phyloP scores from a whole-genome alignment of 2,797 vertebrate genomes.

The Pseudopleuronectes americanus region DNA sequence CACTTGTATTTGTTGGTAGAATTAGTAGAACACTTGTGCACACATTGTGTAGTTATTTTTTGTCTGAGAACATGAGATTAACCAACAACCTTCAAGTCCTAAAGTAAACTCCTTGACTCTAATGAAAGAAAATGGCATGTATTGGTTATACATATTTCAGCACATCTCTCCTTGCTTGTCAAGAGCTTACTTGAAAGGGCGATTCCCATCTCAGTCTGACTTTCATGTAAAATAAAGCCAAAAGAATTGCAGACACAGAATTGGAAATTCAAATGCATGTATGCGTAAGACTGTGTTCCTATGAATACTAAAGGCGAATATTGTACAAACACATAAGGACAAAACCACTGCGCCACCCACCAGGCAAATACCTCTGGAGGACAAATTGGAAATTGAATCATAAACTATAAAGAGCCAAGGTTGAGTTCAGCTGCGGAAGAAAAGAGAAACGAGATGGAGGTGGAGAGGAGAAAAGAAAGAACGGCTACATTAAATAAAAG shows the following conservation, averaged over 20 bases:
- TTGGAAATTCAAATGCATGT: conserved; percentile 65
- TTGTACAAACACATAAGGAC: conserved; percentile 75
- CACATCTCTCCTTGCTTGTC: conserved; percentile 25
- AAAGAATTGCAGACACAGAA: conserved; percentile 51
- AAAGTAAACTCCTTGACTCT: conserved; percentile 36
- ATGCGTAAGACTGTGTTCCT: conserved; percentile 50
- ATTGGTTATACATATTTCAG: conserved; percentile 56
- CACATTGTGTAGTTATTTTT: neutral
- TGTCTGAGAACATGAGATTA: conserved; percentile 5
- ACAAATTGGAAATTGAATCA: conserved; percentile 82
- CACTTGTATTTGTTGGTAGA: too few relatives aligned
- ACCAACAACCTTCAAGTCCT: conserved; percentile 33
- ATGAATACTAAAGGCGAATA: conserved; percentile 70
- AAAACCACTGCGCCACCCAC: conserved; percentile 66
- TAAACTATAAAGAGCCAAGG: conserved; percentile 79
- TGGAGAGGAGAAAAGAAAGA: conserved; percentile 71
- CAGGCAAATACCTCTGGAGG: conserved; percentile 79
- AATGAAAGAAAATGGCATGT: conserved; percentile 51
- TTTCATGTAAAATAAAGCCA: conserved; percentile 66
- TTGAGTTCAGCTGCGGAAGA: conserved; percentile 75
- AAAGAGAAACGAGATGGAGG: conserved; percentile 69
- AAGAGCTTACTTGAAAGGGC: conserved; percentile 50
- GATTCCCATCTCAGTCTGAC: conserved; percentile 56
- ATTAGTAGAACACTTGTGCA: neutral
- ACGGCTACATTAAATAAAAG: conserved; percentile 76